Conservation (phyloP, 2,113 vertebrate species). For the Callochromis pleurospilus region DNA sequence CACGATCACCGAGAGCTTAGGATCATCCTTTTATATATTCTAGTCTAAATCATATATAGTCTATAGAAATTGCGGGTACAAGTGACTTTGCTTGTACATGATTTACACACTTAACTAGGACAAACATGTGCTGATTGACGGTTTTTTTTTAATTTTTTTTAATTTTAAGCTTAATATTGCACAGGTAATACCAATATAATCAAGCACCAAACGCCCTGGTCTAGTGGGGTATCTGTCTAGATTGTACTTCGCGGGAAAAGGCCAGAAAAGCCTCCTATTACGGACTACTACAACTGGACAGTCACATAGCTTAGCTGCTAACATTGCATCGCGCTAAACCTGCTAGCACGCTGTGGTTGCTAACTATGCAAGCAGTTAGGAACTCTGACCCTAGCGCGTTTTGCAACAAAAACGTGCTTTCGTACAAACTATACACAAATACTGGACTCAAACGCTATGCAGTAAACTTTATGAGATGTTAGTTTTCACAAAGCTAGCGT, state of each 20-base stretch:
- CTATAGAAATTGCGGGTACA: background rate
- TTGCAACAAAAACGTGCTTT: background rate
- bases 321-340: slow-evolving; percentile 18
- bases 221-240: background rate
- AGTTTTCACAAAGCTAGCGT: background rate
- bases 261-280: background rate
- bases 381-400: background rate
- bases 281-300: background rate
- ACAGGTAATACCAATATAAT: background rate
- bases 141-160: background rate
- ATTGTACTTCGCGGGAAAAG: background rate
- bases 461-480: fast-evolving
- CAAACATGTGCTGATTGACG: background rate
- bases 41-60: background rate
- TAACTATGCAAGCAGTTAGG: background rate
- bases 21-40: background rate
- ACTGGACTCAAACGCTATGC: fast-evolving
- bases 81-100: background rate
- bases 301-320: background rate
- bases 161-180: background rate
- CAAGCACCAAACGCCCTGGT: background rate
- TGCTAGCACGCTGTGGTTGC: background rate
- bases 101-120: background rate
- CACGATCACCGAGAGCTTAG: background rate
- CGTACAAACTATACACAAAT: background rate